A percentile compares a stretch with the other conserved stretches of the same genome.
phyloP scores from a whole-genome alignment of 2,113 vertebrate genomes.

The Antechinus flavipes region DNA sequence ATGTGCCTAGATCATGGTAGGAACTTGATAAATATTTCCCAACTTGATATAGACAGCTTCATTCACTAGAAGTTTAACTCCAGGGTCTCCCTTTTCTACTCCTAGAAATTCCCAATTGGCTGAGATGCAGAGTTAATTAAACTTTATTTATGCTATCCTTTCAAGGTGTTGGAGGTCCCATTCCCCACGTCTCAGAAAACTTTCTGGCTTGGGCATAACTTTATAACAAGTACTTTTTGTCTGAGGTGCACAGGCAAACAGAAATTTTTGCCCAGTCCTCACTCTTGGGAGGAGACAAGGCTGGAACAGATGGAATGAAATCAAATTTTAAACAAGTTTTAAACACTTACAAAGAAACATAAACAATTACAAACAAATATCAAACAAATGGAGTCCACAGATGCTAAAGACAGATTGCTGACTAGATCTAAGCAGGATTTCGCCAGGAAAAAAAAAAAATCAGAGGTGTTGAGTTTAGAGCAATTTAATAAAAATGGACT shows the following conservation, averaged over 20 bases:
- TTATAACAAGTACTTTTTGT: not conserved
- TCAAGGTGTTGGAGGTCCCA: not conserved
- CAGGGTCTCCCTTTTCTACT: not conserved
- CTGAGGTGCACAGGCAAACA: not conserved
- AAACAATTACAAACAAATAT: conserved; percentile 60
- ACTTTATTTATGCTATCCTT: not conserved
- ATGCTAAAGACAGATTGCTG: conserved; percentile 66
- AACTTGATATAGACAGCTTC: not conserved
- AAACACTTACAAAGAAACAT: conserved; percentile 40
- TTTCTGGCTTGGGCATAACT: not conserved
- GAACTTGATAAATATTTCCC: not conserved
- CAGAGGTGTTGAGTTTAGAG: conserved; percentile 71
- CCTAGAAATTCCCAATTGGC: not conserved
- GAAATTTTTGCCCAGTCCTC: not conserved
- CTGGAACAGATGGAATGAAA: conserved; percentile 37
- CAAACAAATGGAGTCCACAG: conserved; percentile 36
- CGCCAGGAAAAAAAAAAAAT: conserved; percentile 59
- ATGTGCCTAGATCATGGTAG: not conserved
- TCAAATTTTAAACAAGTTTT: conserved; percentile 25
- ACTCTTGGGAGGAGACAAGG: not conserved
- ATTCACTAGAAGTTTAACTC: not conserved
- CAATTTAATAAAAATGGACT: conserved; percentile 74
- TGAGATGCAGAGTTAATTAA: not conserved
- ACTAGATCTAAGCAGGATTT: conserved; percentile 42
- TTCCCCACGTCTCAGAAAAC: not conserved